These are phyloP conservation scores for Lagodon rhomboides DNA, from an alignment of 2,797 vertebrate genomes.

Conservation along the genomic window DNA sequence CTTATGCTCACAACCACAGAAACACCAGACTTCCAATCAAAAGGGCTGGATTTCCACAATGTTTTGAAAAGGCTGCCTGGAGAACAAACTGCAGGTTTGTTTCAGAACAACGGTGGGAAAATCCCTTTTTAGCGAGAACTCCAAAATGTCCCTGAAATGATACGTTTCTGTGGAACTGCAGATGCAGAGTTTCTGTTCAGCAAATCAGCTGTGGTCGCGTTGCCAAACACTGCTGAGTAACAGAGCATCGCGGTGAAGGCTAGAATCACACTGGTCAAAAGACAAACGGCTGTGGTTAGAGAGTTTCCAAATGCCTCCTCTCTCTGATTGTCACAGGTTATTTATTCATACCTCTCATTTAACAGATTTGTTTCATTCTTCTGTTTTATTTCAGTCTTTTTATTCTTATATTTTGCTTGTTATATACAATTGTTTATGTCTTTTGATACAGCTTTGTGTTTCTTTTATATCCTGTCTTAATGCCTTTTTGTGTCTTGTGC, in stretches of 20 bases:
- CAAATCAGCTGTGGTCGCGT: slow-evolving; percentile 1
- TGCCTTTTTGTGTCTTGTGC: not conserved
- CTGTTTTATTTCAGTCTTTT: not conserved
- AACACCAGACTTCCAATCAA: not conserved
- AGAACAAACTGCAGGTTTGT: not conserved
- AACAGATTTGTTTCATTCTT: not conserved
- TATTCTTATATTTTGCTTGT: not conserved
- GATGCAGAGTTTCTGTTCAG: slow-evolving; percentile 38
- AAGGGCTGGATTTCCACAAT: not conserved
- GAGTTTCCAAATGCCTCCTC: not conserved
- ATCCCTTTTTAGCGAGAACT: slow-evolving; percentile 1
- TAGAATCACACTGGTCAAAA: slow-evolving; percentile 16
- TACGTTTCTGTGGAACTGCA: slow-evolving; percentile 25
- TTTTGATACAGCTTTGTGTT: not conserved
- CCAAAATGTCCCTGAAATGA: slow-evolving; percentile 18
- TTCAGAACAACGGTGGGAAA: not conserved
- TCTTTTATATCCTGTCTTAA: not conserved
- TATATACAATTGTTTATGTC: not conserved
- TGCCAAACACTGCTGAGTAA: slow-evolving; percentile 4
- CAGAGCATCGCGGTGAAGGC: not conserved
- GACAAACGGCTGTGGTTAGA: not conserved
- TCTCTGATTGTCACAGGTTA: not conserved
- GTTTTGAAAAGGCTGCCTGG: slow-evolving; percentile 10
- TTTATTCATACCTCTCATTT: not conserved
- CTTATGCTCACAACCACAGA: slow-evolving; percentile 6